Conservation (phyloP, 2,888 invertebrate genomes). For the Trissolcus japonicus region DNA sequence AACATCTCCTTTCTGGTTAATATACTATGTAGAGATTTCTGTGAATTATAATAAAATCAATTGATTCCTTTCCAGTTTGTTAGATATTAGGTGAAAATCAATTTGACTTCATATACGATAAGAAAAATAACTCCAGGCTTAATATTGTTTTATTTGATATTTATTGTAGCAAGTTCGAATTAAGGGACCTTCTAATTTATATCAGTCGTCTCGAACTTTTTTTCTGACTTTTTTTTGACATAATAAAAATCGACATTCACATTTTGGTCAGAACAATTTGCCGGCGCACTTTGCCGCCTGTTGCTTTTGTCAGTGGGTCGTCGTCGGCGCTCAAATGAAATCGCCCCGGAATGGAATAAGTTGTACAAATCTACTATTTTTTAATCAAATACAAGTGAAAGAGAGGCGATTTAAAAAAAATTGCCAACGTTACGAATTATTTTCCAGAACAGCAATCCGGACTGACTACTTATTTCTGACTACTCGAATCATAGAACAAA, state of each 20-base stretch:
- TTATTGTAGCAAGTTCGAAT: no score
- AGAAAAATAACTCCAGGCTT: no score
- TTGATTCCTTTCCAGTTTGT: no score
- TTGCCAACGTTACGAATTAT: not conserved
- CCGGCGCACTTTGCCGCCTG: constrained; percentile 26
- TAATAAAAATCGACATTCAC: constrained; percentile 24
- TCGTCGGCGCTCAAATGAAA: constrained; percentile 22
- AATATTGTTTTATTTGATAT: no score
- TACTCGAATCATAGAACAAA: not conserved
- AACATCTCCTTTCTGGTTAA: constrained; percentile 14
- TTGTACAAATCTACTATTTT: constrained; percentile 10
- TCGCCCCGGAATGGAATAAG: not conserved
- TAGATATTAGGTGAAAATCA: no score
- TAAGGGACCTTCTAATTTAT: no score
- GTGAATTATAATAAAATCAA: not conserved
- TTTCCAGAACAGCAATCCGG: not conserved
- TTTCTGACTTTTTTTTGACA: no score
- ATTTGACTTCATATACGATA: no score
- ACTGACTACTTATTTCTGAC: constrained; percentile 2
- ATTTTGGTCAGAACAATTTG: constrained; percentile 17
- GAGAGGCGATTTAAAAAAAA: not conserved
- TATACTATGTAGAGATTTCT: constrained; percentile 31
- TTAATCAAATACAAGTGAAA: constrained; percentile 21
- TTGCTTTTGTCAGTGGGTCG: constrained; percentile 26
- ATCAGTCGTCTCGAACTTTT: no score